Conservation (phyloP, 2,888 invertebrate genomes). For the Quadroppia sp. region DNA sequence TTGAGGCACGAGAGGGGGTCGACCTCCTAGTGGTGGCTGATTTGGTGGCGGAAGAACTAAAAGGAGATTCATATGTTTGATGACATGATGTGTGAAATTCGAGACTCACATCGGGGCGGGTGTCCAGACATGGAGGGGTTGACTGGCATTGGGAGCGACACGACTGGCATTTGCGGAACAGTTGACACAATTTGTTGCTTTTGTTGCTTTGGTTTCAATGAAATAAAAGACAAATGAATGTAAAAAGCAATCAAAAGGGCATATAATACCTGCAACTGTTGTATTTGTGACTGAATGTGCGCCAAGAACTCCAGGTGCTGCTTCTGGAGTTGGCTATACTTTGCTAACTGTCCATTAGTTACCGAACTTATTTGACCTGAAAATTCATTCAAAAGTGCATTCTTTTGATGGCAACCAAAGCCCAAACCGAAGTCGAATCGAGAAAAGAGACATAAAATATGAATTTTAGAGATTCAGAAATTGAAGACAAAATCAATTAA, state of each 20-base stretch:
- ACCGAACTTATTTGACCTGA: slow-evolving; percentile 67
- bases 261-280: slow-evolving; percentile 70
- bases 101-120: slow-evolving; percentile 8
- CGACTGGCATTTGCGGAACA: slow-evolving; percentile 22
- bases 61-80: background rate
- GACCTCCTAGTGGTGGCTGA: background rate
- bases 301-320: slow-evolving; percentile 93
- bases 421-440: background rate
- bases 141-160: slow-evolving; percentile 15
- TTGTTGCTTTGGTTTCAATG: slow-evolving; percentile 14
- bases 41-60: slow-evolving; percentile 3
- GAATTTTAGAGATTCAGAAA: slow-evolving; percentile 17
- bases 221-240: background rate
- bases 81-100: too few relatives aligned
- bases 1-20: slow-evolving; percentile 51
- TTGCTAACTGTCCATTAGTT: slow-evolving; percentile 48
- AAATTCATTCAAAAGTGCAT: slow-evolving; percentile 74
- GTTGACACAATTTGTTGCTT: slow-evolving; percentile 29
- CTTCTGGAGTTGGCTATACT: slow-evolving; percentile 77
- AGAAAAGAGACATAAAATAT: slow-evolving; percentile 2
- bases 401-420: slow-evolving; percentile 57
- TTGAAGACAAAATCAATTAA: slow-evolving; percentile 12
- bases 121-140: background rate
- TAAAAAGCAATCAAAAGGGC: background rate
- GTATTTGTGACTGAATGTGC: slow-evolving; percentile 66